Conservation (phyloP, 2,888 invertebrate species). For the Apotomis turbidana region DNA sequence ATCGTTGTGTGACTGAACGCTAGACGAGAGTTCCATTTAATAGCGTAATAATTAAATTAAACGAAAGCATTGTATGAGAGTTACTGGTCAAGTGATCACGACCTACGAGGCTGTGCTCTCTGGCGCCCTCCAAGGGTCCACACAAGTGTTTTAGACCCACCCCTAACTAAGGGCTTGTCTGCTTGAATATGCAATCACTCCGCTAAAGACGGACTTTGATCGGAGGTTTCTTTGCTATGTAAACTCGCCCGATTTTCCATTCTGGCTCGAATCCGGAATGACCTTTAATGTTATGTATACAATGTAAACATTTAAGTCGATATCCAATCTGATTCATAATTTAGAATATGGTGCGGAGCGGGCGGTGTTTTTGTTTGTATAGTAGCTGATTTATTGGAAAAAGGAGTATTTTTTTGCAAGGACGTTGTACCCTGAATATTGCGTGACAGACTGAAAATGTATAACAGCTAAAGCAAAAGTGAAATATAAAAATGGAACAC, state of each 20-base stretch:
- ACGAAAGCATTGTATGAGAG: no score
- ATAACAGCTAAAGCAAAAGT: no score
- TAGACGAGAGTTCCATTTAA: no score
- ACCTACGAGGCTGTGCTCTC: slow-evolving; percentile 9
- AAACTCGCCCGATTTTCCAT: slow-evolving; percentile 28
- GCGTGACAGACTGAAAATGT: no score
- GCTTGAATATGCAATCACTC: slow-evolving; percentile 56
- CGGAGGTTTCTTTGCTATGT: slow-evolving; percentile 40
- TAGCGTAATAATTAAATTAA: no score
- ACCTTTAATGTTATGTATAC: slow-evolving; percentile 18
- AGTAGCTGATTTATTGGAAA: background rate
- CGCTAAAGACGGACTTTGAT: slow-evolving; percentile 42
- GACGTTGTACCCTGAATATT: no score
- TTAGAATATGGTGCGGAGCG: background rate
- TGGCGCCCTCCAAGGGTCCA: slow-evolving; percentile 45
- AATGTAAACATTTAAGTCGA: slow-evolving; percentile 3
- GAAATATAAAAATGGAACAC: no score
- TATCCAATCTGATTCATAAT: background rate
- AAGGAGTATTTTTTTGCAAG: no score
- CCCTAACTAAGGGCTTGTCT: slow-evolving; percentile 50
- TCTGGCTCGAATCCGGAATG: background rate
- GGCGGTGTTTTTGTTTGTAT: background rate
- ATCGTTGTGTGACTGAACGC: no score
- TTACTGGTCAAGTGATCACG: no score
- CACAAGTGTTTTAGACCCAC: slow-evolving; percentile 55